Base-by-base conservation (phyloP, 2,888 invertebrate genomes). In the Oligia strigilis region DNA sequence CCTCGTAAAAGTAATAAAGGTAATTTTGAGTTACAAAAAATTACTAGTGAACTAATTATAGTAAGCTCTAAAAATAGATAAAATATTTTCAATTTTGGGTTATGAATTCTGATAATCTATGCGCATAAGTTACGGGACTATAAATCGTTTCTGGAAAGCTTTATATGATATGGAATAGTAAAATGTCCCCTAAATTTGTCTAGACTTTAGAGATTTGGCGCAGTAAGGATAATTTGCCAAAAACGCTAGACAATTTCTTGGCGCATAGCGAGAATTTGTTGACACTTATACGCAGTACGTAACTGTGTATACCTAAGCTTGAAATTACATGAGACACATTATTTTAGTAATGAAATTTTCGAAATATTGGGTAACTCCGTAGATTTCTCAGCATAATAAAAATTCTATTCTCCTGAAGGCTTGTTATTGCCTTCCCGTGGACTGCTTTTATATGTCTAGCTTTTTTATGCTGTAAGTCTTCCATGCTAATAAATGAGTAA, bases 201-300 rank as follows among this genome's bases (percentile, higher is more conserved):
- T 81, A 81, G 70, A 81, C 81, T 46, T 60, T 11, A 62, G 17
- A 72, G n/a, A 58, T 82, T 71, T 78, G 65, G 78, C 73, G 74
- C 79, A 74, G 82, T 49, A 52, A 74, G 40, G 36, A 73, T 74
- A 40, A 73, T 79, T 71, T 82, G 73, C 70, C 52, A 82, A 78
- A 73, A 60, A 62, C 29, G 52, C 29, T 46, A n/a, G 60, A 78
- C 52, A 36, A 29, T 40, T 82, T 78, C 64, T 82, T 82, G 82
- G 79, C 82, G 55, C 64, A 82, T 29, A 13, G 74, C 40, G 23
- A 71, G 73, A 66, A 23, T n/a, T 49, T 46, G 17, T 23, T 29
- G 14, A n/a, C 55, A 66, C 11, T 46, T 71, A 74, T 71, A 52
- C 23, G 29, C 55, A 62, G 14, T 78, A 66, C 23, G 36, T 70